Percentiles rank a stretch among this genome's conserved stretches.
These are phyloP conservation scores for Phaetusa simplex DNA, from an alignment of 2,113 vertebrate species.

Conservation along the genomic window DNA sequence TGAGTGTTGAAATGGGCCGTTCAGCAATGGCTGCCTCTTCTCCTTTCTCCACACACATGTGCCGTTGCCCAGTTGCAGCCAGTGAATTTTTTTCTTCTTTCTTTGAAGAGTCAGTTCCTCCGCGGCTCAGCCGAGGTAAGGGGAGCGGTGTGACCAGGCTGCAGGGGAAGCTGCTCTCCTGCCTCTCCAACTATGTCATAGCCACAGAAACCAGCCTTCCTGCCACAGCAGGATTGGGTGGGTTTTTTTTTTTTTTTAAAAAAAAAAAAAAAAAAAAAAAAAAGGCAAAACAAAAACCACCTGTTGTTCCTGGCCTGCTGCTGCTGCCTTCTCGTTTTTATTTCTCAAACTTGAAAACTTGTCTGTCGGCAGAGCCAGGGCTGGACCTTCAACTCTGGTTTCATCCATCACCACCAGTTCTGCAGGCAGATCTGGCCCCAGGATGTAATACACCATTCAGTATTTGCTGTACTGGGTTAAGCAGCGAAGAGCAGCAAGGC, in stretches of 20 bases:
- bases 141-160: background rate
- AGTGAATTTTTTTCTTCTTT: background rate
- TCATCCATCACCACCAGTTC: background rate
- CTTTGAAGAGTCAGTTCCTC: background rate
- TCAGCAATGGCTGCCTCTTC: background rate
- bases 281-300: background rate
- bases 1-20: background rate
- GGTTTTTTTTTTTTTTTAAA: background rate
- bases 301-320: background rate
- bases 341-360: background rate
- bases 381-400: background rate
- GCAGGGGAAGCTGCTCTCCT: background rate
- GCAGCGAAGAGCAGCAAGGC: background rate
- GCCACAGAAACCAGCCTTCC: background rate
- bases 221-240: background rate
- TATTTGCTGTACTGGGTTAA: background rate
- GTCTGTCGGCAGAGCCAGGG: background rate
- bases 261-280: background rate
- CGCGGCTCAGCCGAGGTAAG: fast-evolving
- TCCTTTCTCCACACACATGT: background rate
- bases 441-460: background rate
- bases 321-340: background rate
- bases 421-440: background rate
- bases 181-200: background rate
- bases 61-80: background rate